Conservation (phyloP, 2,113 vertebrate species). For the Nyctibius bracteatus region DNA sequence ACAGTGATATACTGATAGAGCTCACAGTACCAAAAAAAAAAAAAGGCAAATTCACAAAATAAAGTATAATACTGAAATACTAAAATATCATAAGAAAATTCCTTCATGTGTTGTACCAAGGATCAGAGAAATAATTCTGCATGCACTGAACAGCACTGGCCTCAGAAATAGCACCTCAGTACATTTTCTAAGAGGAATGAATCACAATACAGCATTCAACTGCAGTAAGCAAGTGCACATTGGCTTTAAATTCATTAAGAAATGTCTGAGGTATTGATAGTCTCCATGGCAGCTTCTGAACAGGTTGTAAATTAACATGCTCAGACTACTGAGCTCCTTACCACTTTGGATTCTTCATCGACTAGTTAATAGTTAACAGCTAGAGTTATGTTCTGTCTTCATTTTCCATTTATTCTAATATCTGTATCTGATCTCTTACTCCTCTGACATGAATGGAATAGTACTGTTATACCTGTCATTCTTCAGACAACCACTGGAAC, state of each 20-base stretch:
- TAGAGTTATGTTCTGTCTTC: background rate
- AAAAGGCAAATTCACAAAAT: background rate
- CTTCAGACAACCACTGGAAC: background rate
- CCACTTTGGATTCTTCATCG: background rate
- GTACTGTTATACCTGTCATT: background rate
- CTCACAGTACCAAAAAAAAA: too few relatives aligned
- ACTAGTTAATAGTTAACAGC: background rate
- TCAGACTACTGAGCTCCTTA: background rate
- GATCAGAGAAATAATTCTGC: background rate
- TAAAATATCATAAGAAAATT: background rate
- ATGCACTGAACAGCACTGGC: background rate
- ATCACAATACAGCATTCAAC: background rate
- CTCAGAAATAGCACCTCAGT: background rate
- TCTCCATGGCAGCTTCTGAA: slow-evolving; percentile 8
- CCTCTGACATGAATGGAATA: background rate
- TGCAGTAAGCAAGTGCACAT: background rate
- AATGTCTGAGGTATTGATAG: background rate
- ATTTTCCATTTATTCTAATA: slow-evolving; percentile 10
- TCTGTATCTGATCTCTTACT: background rate
- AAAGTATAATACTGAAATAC: background rate
- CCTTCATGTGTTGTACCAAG: background rate
- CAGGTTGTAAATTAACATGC: background rate
- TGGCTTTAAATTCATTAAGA: slow-evolving; percentile 32
- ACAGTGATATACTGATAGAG: background rate
- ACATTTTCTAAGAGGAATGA: background rate